phyloP scores from a whole-genome alignment of 2,113 vertebrate species.

The Oreotragus oreotragus region DNA sequence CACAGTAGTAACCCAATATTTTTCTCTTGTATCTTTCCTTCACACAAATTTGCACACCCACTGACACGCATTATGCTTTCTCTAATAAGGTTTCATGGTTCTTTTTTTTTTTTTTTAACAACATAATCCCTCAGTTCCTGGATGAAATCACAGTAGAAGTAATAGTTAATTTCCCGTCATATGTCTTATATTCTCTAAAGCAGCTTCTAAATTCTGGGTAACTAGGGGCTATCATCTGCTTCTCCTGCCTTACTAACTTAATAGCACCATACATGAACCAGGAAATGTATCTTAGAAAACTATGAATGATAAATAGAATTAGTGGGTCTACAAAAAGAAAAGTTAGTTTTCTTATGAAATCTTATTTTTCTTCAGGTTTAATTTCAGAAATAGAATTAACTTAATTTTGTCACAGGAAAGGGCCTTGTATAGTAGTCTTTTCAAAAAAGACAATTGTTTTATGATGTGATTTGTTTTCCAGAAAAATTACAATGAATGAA shows the following conservation, averaged over 20 bases:
- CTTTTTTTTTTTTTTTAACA: background rate
- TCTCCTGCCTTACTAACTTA: background rate
- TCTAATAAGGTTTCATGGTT: background rate
- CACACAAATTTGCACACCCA: background rate
- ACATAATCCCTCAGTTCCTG: background rate
- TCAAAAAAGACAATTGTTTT: slow-evolving; percentile 21
- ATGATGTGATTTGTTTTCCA: background rate
- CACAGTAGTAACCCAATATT: background rate
- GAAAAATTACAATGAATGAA: slow-evolving; percentile 12
- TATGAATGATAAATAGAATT: background rate
- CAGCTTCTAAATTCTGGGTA: background rate
- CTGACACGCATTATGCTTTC: background rate
- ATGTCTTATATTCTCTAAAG: background rate
- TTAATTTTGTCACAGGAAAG: background rate
- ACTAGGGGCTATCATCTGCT: background rate
- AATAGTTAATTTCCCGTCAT: background rate
- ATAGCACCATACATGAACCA: background rate
- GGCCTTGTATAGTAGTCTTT: background rate
- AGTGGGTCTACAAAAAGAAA: background rate
- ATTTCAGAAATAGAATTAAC: slow-evolving; percentile 38
- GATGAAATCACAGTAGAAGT: background rate
- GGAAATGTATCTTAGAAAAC: slow-evolving; percentile 25
- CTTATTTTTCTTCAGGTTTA: slow-evolving; percentile 24
- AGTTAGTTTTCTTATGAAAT: slow-evolving; percentile 3
- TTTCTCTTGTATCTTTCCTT: background rate